These are phyloP conservation scores for Lordiphosa mommai DNA, from an alignment of 1,140 invertebrate genomes.

Conservation along the genomic window DNA sequence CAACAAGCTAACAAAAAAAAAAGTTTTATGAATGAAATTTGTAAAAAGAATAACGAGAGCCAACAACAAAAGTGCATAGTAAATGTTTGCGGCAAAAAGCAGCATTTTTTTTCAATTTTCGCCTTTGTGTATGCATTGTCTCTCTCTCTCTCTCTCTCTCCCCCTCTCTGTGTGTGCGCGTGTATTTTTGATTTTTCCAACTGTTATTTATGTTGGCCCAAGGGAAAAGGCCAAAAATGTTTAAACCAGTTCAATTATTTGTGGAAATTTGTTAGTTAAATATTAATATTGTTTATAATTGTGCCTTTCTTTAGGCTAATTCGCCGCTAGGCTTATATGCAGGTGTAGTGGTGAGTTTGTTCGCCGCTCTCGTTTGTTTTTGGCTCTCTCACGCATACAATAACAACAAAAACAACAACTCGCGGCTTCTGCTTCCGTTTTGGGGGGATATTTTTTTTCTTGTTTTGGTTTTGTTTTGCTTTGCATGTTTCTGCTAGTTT, in stretches of 20 bases:
- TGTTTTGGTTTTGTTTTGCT: conserved; percentile 76
- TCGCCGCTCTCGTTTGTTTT: conserved; percentile 11
- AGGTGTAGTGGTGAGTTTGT: conserved; percentile 62
- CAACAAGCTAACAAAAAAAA: conserved; percentile 7
- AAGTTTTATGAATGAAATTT: conserved; percentile 64
- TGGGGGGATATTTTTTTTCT: conserved; percentile 17
- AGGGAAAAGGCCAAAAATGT: not conserved
- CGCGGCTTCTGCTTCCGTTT: conserved; percentile 35
- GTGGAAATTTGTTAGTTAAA: not conserved
- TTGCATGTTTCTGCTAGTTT: conserved; percentile 59
- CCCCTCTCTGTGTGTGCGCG: conserved; percentile 6
- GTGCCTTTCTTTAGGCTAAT: conserved; percentile 18
- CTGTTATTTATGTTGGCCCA: not conserved
- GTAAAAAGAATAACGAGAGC: conserved; percentile 28
- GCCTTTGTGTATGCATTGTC: conserved; percentile 58
- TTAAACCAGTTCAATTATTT: not conserved
- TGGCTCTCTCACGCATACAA: conserved; percentile 25
- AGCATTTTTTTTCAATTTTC: conserved; percentile 44
- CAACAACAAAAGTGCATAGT: conserved; percentile 29
- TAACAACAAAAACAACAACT: conserved; percentile 5
- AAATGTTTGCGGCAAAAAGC: conserved; percentile 1
- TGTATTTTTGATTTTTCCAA: not conserved
- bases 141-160: conserved; percentile 16
- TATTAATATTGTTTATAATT: not conserved
- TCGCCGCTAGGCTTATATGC: conserved; percentile 30